Percentiles rank a stretch among this genome's conserved stretches.
Evolutionary conservation across 2,888 invertebrate genomes (phyloP).

Genomic region (Parnassius orleans): DNA sequence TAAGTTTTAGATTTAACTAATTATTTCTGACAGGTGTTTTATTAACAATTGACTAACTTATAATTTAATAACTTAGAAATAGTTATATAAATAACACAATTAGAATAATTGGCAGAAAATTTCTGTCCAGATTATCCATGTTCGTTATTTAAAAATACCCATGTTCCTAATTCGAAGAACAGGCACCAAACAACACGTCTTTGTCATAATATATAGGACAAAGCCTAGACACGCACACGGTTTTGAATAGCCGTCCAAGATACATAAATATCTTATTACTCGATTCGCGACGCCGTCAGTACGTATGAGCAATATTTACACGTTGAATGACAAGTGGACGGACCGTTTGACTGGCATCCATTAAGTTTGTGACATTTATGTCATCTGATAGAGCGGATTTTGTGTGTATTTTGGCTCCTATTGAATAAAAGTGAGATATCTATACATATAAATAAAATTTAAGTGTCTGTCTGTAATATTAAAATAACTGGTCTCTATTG

Average conservation of each 20-base stretch:
- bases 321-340: not conserved
- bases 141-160: not conserved
- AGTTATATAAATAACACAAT: no score
- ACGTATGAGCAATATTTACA: not conserved
- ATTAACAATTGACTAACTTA: no score
- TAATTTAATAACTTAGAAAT: no score
- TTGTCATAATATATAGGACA: not conserved
- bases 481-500: no score
- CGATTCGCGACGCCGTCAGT: conserved; percentile 1
- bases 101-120: no score
- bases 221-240: not conserved
- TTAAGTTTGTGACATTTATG: conserved; percentile 1
- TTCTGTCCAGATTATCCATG: not conserved
- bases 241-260: not conserved
- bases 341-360: not conserved
- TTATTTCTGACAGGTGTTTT: no score
- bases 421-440: no score
- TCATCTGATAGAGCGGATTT: not conserved
- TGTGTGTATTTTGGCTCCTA: no score
- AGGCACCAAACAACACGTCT: no score
- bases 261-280: not conserved
- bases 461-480: no score
- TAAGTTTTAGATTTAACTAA: no score
- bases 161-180: not conserved
- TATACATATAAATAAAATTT: no score